Evolutionary conservation across 2,888 invertebrate genomes (phyloP).

Genomic region (Drosophila paracracens): DNA sequence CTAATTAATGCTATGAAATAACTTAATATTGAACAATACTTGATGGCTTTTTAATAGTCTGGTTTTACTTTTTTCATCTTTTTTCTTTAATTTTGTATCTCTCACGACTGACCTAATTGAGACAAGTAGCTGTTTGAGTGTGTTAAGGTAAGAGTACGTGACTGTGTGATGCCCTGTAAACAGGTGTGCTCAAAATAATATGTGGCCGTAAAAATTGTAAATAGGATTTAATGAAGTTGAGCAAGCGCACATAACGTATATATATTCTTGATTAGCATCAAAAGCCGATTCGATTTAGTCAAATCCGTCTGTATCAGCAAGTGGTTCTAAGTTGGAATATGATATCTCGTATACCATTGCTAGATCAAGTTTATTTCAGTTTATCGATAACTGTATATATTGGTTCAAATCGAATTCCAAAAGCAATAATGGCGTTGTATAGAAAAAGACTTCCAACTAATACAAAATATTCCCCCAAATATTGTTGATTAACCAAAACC

Average conservation of each 20-base stretch:
- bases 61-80: constrained; percentile 48
- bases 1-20: constrained; percentile 75
- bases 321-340: background rate
- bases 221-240: background rate
- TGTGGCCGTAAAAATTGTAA: background rate
- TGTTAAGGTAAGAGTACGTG: background rate
- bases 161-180: constrained; percentile 29
- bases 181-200: background rate
- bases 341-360: background rate
- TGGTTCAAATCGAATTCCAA: background rate
- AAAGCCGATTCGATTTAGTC: background rate
- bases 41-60: constrained; percentile 73
- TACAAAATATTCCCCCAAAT: background rate
- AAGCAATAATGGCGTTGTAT: background rate
- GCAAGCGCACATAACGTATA: too few species aligned
- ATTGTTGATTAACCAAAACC: background rate
- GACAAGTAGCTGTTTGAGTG: constrained; percentile 13
- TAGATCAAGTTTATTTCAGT: background rate
- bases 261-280: background rate
- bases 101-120: constrained; percentile 69
- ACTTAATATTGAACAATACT: constrained; percentile 78
- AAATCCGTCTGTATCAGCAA: background rate
- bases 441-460: background rate
- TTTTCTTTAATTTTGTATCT: constrained; percentile 31
- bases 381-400: background rate